Evolutionary conservation across 2,797 vertebrate genomes (phyloP).

Genomic region (Caiman crocodilus): DNA sequence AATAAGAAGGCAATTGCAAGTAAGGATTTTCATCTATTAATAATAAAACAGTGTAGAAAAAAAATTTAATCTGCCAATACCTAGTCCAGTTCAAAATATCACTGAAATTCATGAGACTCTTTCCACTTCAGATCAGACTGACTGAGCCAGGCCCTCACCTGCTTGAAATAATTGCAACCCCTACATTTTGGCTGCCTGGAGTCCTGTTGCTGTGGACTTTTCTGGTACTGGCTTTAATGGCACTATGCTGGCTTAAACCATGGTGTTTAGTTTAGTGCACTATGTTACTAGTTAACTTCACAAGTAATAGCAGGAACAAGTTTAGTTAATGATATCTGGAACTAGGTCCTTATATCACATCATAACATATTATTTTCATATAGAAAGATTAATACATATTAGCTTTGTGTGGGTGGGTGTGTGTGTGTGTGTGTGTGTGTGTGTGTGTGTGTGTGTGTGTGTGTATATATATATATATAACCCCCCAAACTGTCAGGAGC

Average conservation of each 20-base stretch:
- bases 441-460: too few species aligned
- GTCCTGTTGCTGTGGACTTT: rapidly evolving
- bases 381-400: not conserved
- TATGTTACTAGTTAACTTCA: not conserved
- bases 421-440: too few species aligned
- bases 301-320: not conserved
- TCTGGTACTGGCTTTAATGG: not conserved
- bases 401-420: not conserved
- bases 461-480: too few species aligned
- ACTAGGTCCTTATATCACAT: not conserved
- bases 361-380: not conserved
- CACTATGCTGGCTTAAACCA: not conserved
- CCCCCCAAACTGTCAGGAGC: too few species aligned
- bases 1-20: not conserved
- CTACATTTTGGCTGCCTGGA: rapidly evolving
- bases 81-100: not conserved
- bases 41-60: not conserved
- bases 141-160: rapidly evolving
- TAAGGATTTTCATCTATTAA: not conserved
- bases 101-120: not conserved
- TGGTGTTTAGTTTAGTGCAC: not conserved
- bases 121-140: rapidly evolving
- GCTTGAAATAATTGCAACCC: rapidly evolving
- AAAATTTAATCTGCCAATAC: not conserved
- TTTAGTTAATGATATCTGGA: not conserved